Evolutionary conservation across 2,113 vertebrate genomes (phyloP), one percentile per base, ranked within the genome.

Genomic region (Ceyx cyanopectus): DNA sequence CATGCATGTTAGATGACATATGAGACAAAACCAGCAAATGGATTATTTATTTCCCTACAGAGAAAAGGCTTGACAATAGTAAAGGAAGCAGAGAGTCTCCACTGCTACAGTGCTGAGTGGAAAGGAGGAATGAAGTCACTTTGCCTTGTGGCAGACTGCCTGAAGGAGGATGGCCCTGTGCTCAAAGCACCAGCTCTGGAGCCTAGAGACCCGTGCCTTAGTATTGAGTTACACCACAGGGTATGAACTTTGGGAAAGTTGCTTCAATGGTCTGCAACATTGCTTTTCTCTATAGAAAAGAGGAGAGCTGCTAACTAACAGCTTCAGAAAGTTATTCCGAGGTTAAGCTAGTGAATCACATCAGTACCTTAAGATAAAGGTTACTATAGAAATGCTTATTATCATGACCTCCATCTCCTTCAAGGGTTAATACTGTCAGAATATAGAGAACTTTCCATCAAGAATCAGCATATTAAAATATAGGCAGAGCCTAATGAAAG

Each of bases 41-140:
- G 88, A 81, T 95, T 92, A 96, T 95, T 96, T 94, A 93, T 92
- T 92, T 84, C 53, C 58, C 84, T 90, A 24, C 23, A 81, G 72
- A 6, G 54, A 84, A 95, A 48, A 53, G 30, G 56, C 29, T 81
- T 87, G 72, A 56, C 73, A 74, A 90, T 88, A 84, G 51, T 63
- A 89, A 40, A 83, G 57, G 45, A 91, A 87, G 19, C 26, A 74
- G 37, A 74, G 9, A 9, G 9, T 86, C 46, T 72, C 45, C 13
- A 10, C 32, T 67, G 34, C 29, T 43, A 12, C 1, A 1, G 22
- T 85, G 8, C 60, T 50, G 63, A 26, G 45, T 87, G 70, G 58
- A 89, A 75, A 61, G 19, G 26, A 87, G 43, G 57, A 92, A 87
- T 61, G 21, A 62, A 84, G 21, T 78, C 10, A 5, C 41, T 88